phyloP scores from a whole-genome alignment of 2,888 invertebrate species.

The Corythucha ciliata region DNA sequence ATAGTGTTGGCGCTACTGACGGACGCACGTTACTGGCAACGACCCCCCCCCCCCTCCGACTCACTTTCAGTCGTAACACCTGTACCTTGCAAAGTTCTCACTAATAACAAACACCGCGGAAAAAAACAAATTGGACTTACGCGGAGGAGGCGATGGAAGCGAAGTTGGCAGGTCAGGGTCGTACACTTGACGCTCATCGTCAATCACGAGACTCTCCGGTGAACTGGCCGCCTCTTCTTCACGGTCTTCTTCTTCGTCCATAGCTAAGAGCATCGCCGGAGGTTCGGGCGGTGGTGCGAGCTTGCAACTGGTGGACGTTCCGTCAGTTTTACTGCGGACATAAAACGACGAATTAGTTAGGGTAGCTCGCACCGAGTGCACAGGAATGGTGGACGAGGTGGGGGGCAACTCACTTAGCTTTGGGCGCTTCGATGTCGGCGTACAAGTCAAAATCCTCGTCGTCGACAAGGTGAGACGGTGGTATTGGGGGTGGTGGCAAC shows the following conservation, averaged over 20 bases:
- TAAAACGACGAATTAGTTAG: not conserved
- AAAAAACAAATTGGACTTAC: conserved; percentile 1
- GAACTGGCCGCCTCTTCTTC: conserved; percentile 40
- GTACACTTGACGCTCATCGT: conserved; percentile 37
- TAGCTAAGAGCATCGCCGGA: conserved; percentile 42
- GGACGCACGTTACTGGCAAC: too few relatives aligned
- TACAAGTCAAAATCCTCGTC: conserved; percentile 31
- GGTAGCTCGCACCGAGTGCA: not conserved
- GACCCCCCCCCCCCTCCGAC: too few relatives aligned
- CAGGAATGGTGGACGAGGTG: not conserved
- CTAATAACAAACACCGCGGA: not conserved
- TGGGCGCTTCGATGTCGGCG: conserved; percentile 29
- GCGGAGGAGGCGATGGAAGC: conserved; percentile 17
- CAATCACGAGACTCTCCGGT: conserved; percentile 51
- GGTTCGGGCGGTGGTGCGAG: conserved; percentile 44
- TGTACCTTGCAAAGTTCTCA: conserved; percentile 7
- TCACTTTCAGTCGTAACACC: not conserved
- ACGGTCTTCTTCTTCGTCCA: conserved; percentile 31
- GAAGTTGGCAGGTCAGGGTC: conserved; percentile 32
- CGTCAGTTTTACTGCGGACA: conserved; percentile 20
- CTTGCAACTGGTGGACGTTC: too few relatives aligned
- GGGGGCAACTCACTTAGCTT: conserved; percentile 15
- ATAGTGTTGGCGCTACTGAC: too few relatives aligned
- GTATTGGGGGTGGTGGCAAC: conserved; percentile 35
- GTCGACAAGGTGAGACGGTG: conserved; percentile 32